Evolutionary conservation across 2,113 vertebrate genomes (phyloP), one percentile per base, ranked within the genome.

Genomic region (Phocoena sinus): DNA sequence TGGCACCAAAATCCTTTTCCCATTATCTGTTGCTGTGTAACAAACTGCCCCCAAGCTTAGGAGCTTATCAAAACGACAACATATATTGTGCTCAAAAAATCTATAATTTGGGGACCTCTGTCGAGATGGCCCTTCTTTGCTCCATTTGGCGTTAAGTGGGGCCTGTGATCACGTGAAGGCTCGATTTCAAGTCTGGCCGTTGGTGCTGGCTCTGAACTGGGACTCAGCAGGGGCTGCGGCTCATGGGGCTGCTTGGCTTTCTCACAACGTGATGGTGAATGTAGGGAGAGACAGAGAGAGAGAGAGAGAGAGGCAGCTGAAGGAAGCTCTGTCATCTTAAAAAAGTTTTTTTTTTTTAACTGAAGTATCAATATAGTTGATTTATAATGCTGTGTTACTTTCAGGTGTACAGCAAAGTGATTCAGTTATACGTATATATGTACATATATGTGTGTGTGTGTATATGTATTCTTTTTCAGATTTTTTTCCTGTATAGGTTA

Each of bases 131-230:
- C 71, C 60, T 76, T 79, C 80, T 70, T 50, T 10, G 5, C 50
- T 85, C 50, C 50, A 8, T 38, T 38, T 18, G 41, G 3, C 26
- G 6, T 50, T 50, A 14, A 26, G 74, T 26, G 10, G 67, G 36
- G 14, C 63, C 4, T 2, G 13, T 1, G 2, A 3, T 25, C 70
- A 6, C 31, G 21, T 21, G 71, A 44, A 56, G 8, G 31, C 68
- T 73, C 0, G 1, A 25, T 83, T 33, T 70, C 8, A 9, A 21
- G 23, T 4, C 2, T 6, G 73, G 68, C 6, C 23, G 60, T 21
- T 33, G 70, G 5, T 50, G 15, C 67, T 26, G 31, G 50, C 38
- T 47, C 60, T 76, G 38, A 0, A 31, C 47, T 58, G 47, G 47
- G 36, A 14, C 58, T 93, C 26, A 4, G n/a, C 26, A 31, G 33